Evolutionary conservation across 2,797 vertebrate genomes (phyloP).

Genomic region (Siniperca scherzeri): DNA sequence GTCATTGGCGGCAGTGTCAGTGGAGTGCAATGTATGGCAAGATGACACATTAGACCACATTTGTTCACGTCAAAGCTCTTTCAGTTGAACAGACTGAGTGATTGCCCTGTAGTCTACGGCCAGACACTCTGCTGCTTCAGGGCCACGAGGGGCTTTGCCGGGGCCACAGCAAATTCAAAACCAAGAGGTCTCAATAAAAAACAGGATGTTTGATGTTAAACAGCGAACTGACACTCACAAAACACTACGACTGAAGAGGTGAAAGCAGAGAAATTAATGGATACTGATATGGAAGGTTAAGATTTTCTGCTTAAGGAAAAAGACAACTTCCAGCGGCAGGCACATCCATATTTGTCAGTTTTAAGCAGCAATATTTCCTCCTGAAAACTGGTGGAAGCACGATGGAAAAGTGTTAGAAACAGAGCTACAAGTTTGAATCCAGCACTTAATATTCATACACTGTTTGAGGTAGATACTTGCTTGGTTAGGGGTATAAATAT

Average conservation of each 20-base stretch:
- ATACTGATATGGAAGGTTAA: neutral
- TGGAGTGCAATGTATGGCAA: conserved; percentile 17
- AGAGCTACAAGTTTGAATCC: neutral
- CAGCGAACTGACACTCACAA: neutral
- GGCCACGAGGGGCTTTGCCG: neutral
- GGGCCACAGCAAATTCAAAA: conserved; percentile 6
- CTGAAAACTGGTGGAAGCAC: neutral
- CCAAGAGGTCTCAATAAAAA: neutral
- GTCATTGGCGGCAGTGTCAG: conserved; percentile 38
- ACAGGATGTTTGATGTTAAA: neutral
- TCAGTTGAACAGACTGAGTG: conserved; percentile 13
- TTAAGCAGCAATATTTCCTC: neutral
- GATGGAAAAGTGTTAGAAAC: neutral
- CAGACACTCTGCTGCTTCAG: conserved; percentile 2
- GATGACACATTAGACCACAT: conserved; percentile 59
- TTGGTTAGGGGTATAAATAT: neutral
- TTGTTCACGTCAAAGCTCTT: conserved; percentile 36
- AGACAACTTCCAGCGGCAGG: accelerated
- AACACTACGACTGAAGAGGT: neutral
- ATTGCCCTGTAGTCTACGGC: conserved; percentile 4
- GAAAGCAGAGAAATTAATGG: neutral
- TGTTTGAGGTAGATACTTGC: neutral
- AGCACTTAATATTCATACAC: neutral
- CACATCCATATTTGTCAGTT: neutral
- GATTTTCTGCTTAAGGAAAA: neutral